Percentiles rank a stretch among this genome's conserved stretches.
phyloP scores from a whole-genome alignment of 2,113 vertebrate genomes.

The Hypocryptadius cinnamomeus region DNA sequence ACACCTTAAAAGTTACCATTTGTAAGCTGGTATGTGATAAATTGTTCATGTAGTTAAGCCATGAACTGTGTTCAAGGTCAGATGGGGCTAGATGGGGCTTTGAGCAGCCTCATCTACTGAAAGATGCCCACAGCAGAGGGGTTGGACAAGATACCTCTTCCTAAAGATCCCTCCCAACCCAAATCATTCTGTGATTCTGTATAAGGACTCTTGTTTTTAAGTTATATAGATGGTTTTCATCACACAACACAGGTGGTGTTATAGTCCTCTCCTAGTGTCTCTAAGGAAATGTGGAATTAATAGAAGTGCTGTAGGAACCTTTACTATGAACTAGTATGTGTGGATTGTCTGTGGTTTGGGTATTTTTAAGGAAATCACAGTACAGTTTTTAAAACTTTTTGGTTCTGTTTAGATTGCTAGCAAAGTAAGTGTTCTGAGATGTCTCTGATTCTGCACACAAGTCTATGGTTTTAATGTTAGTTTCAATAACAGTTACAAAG shows the following conservation, averaged over 20 bases:
- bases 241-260: background rate
- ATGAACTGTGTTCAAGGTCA: background rate
- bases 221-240: background rate
- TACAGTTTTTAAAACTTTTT: background rate
- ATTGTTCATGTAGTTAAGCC: background rate
- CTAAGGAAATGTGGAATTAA: background rate
- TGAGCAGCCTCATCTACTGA: background rate
- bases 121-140: background rate
- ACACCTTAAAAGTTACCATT: background rate
- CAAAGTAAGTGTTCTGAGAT: background rate
- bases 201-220: background rate
- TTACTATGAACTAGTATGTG: background rate
- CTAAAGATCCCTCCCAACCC: background rate
- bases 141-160: background rate
- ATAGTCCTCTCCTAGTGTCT: background rate
- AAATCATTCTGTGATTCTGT: background rate
- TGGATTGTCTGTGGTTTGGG: background rate
- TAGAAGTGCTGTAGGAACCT: background rate
- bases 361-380: background rate
- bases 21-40: background rate
- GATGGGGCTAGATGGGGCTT: background rate
- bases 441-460: background rate
- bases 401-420: background rate
- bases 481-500: background rate
- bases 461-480: background rate